Evolutionary conservation across 2,888 invertebrate species (phyloP).

Genomic region (Willowsia nigromaculata): DNA sequence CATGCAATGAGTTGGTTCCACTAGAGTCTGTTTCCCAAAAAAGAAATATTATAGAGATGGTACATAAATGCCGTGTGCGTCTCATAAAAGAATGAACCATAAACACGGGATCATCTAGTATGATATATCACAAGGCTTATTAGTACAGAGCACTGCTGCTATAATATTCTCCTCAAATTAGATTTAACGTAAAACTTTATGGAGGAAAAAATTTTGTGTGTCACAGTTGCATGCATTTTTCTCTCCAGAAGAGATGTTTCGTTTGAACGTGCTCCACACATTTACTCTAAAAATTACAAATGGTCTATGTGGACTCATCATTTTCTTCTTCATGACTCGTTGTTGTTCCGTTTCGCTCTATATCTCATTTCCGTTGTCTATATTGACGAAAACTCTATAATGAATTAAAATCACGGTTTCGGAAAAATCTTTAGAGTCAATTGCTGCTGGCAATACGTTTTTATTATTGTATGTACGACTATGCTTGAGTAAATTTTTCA

Average conservation of each 20-base stretch:
- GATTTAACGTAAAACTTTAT: slow-evolving; percentile 12
- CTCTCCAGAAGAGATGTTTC: no score
- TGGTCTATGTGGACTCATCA: background rate
- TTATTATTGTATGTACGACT: background rate
- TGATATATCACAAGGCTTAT: slow-evolving; percentile 4
- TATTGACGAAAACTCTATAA: no score
- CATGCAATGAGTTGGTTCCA: background rate
- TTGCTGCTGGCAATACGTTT: no score
- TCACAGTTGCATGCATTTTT: slow-evolving; percentile 18
- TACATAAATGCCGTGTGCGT: no score
- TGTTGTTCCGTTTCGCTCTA: no score
- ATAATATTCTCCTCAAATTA: background rate
- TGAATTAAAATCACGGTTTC: no score
- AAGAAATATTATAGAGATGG: background rate
- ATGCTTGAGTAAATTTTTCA: background rate
- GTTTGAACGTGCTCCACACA: no score
- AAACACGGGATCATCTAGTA: background rate
- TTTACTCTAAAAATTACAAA: slow-evolving; percentile 7
- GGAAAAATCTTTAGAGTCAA: no score
- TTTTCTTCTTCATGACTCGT: background rate
- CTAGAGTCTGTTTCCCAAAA: background rate
- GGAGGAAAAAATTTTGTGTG: slow-evolving; percentile 24
- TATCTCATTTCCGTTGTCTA: no score
- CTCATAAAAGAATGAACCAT: background rate
- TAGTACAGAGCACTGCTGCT: background rate